Conservation (phyloP, 1,140 invertebrate species). For the Aphelinus atriplicis region DNA sequence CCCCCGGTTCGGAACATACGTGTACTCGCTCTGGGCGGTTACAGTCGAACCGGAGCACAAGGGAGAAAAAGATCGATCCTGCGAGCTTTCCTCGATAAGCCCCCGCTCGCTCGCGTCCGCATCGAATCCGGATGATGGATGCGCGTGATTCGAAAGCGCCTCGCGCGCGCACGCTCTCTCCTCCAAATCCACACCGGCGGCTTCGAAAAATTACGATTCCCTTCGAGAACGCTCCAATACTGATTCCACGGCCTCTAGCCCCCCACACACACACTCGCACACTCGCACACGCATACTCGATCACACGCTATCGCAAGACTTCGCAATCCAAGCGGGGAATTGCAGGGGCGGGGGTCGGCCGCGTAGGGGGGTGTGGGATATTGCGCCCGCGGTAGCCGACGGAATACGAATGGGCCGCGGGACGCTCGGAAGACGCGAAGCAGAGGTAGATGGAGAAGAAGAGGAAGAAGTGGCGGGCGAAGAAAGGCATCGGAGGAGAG, state of each 20-base stretch:
- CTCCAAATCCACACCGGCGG: not conserved
- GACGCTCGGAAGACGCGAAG: constrained; percentile 24
- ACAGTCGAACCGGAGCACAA: too few relatives aligned
- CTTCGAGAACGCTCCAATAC: not conserved
- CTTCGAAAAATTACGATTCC: not conserved
- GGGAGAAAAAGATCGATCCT: constrained; percentile 1
- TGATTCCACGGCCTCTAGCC: not conserved
- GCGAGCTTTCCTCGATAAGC: constrained; percentile 43
- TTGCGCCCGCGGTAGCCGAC: constrained; percentile 1
- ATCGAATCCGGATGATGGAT: constrained; percentile 59
- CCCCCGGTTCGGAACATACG: too few relatives aligned
- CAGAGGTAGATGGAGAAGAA: constrained; percentile 39
- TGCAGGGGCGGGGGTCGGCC: not conserved
- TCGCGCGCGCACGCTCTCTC: not conserved
- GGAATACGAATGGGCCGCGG: constrained; percentile 14
- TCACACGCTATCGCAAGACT: not conserved
- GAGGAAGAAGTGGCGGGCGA: constrained; percentile 41
- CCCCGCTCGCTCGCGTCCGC: constrained; percentile 46
- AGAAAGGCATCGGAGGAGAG: constrained; percentile 35
- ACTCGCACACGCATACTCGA: not conserved
- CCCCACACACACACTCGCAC: constrained; percentile 3
- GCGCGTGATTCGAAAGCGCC: constrained; percentile 23
- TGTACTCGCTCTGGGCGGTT: too few relatives aligned
- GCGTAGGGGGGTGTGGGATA: constrained; percentile 6
- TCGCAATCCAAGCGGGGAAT: not conserved